Evolutionary conservation across 2,113 vertebrate species (phyloP).

Genomic region (Crotalus tigris): DNA sequence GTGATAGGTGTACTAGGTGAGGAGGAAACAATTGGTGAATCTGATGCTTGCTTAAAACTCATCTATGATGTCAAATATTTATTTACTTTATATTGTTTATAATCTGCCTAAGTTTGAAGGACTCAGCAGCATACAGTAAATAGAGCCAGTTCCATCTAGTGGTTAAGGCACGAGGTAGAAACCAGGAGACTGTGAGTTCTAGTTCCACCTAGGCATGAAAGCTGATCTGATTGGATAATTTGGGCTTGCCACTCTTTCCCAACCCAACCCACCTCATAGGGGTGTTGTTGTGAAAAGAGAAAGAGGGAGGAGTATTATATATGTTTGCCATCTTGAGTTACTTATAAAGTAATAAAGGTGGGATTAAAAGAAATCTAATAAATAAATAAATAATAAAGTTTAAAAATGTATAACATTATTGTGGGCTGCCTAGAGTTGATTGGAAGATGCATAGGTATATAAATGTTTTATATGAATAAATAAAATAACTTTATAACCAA

Average conservation of each 20-base stretch:
- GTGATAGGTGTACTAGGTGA: background rate
- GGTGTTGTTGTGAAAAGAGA: background rate
- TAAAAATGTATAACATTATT: background rate
- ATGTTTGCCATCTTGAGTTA: background rate
- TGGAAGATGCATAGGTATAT: background rate
- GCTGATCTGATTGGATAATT: background rate
- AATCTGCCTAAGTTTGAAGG: background rate
- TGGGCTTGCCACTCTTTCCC: background rate
- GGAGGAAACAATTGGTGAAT: background rate
- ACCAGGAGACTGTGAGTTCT: background rate
- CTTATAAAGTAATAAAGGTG: background rate
- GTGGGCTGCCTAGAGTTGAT: background rate
- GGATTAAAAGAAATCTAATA: background rate
- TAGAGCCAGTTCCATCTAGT: background rate
- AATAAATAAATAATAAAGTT: background rate
- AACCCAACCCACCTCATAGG: background rate
- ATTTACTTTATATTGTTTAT: background rate
- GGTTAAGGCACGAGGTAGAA: background rate
- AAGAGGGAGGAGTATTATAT: background rate
- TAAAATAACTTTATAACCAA: background rate
- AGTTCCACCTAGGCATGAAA: background rate
- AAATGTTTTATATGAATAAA: background rate
- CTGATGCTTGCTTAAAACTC: background rate
- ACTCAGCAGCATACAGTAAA: background rate
- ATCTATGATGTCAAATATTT: background rate